Percentiles rank a stretch among this genome's conserved stretches.
These are phyloP conservation scores for Dasyornis broadbenti DNA, from an alignment of 2,113 vertebrate genomes.

Conservation along the genomic window DNA sequence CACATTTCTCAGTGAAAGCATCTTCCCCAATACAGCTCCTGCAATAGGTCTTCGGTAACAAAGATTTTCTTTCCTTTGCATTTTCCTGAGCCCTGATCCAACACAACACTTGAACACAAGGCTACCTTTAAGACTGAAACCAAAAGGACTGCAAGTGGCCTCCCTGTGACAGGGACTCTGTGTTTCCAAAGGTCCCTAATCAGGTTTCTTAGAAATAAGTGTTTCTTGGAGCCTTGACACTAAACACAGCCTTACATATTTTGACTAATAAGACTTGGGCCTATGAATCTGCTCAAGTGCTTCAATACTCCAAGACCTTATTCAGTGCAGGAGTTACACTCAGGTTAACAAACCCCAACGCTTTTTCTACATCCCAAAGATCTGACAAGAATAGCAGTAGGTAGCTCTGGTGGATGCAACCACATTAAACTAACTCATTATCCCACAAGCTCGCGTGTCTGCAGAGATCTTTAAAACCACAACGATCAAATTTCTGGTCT, in stretches of 20 bases:
- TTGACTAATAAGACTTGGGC: not conserved
- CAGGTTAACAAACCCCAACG: not conserved
- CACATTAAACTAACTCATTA: not conserved
- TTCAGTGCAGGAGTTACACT: not conserved
- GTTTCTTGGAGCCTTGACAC: not conserved
- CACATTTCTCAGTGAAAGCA: not conserved
- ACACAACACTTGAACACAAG: not conserved
- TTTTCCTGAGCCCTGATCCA: not conserved
- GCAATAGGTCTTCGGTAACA: not conserved
- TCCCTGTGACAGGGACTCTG: not conserved
- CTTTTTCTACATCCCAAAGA: not conserved
- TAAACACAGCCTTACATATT: not conserved
- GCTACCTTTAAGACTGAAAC: not conserved
- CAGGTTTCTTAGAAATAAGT: not conserved
- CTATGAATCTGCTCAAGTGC: not conserved
- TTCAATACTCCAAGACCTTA: not conserved
- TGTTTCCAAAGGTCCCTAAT: not conserved
- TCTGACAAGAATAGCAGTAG: not conserved
- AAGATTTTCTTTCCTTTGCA: not conserved
- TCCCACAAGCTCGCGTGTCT: not conserved
- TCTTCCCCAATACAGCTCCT: not conserved
- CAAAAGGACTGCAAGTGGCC: not conserved
- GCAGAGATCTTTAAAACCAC: not conserved
- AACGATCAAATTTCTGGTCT: not conserved
- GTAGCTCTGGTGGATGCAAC: not conserved